These are phyloP conservation scores for Saccostrea cuccullata DNA, from an alignment of 1,140 invertebrate genomes.

Conservation along the genomic window DNA sequence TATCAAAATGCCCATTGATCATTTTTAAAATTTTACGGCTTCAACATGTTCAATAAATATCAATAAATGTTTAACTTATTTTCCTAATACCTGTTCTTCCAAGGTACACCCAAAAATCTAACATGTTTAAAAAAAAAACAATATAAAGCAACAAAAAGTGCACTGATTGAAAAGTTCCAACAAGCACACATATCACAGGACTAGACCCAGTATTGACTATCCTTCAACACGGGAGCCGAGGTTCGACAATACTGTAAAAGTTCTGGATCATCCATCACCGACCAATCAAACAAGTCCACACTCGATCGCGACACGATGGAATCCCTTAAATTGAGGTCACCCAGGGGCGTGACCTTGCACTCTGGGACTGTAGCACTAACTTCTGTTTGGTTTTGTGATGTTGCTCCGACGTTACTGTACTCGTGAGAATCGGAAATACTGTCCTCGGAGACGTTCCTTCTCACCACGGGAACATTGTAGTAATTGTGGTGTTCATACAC, in stretches of 20 bases:
- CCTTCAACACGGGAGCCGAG: constrained; percentile 68
- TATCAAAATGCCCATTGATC: too few relatives aligned
- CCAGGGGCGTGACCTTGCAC: constrained; percentile 70
- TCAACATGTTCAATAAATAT: too few relatives aligned
- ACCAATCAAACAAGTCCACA: constrained; percentile 70
- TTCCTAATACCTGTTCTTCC: not conserved
- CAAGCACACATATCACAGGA: constrained; percentile 28
- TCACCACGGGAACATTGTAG: constrained; percentile 58
- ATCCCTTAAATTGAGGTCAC: constrained; percentile 45
- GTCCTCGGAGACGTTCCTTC: constrained; percentile 49
- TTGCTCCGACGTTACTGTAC: constrained; percentile 30
- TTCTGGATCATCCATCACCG: constrained; percentile 68
- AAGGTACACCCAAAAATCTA: not conserved
- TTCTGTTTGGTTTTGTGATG: constrained; percentile 63
- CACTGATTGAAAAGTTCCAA: not conserved
- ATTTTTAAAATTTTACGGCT: too few relatives aligned
- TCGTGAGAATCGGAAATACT: constrained; percentile 47
- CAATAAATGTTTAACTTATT: not conserved
- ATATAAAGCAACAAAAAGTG: constrained; percentile 27
- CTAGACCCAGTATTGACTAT: constrained; percentile 73
- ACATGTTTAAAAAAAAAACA: not conserved
- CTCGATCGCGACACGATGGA: constrained; percentile 61
- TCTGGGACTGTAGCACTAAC: constrained; percentile 68
- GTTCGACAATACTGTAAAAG: constrained; percentile 70
- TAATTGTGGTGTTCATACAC: constrained; percentile 57